Evolutionary conservation across 2,797 vertebrate species (phyloP).

Genomic region (Vireo griseus): DNA sequence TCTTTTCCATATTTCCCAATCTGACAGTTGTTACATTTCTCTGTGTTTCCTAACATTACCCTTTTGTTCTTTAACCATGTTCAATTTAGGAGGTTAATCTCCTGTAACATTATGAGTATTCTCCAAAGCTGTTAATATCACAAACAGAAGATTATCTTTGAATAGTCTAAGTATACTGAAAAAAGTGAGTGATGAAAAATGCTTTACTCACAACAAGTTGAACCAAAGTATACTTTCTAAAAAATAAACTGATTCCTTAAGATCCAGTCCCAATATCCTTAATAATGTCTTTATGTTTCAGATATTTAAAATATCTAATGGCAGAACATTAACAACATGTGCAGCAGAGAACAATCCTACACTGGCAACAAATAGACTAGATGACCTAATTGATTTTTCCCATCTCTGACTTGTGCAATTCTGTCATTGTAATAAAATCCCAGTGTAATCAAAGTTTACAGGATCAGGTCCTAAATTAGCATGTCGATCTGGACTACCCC

Average conservation of each 20-base stretch:
- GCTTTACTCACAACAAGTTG: background rate
- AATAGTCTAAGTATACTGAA: background rate
- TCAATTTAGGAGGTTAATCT: background rate
- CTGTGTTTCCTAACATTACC: background rate
- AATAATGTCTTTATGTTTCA: background rate
- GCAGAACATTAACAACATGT: background rate
- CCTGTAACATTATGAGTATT: background rate
- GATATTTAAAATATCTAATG: background rate
- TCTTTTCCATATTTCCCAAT: background rate
- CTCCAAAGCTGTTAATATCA: conserved; percentile 28
- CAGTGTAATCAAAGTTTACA: conserved; percentile 12
- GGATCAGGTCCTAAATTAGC: conserved; percentile 24
- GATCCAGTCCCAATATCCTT: background rate
- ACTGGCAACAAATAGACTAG: background rate
- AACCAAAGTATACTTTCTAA: background rate
- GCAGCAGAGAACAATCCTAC: conserved; percentile 4
- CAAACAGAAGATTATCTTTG: background rate
- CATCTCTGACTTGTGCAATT: conserved; percentile 3
- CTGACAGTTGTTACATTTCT: background rate
- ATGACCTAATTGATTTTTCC: conserved; percentile 58
- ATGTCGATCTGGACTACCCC: background rate
- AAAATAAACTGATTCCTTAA: background rate
- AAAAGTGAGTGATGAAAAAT: background rate
- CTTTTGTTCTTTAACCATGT: background rate
- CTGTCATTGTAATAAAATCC: conserved; percentile 43